Conservation (phyloP, 2,797 vertebrate genomes). For the Peromyscus attwateri region DNA sequence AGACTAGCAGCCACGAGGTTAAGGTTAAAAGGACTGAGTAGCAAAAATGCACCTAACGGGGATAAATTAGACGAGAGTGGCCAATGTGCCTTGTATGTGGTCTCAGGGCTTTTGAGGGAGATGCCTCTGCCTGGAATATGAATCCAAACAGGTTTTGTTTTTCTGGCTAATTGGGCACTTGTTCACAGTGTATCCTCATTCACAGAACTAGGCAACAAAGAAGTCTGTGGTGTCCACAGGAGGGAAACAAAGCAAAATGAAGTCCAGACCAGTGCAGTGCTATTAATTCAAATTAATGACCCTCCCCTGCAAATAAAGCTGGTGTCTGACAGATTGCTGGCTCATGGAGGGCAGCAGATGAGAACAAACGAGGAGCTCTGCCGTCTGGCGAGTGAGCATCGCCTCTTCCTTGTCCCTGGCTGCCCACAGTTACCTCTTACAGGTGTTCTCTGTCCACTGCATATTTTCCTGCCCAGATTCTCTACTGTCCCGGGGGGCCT, state of each 20-base stretch:
- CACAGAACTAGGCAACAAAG: constrained; percentile 58
- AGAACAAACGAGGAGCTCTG: constrained; percentile 48
- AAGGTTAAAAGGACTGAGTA: neutral
- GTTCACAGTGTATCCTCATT: constrained; percentile 39
- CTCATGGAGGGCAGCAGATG: constrained; percentile 35
- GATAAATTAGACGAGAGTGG: neutral
- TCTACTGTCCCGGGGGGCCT: neutral
- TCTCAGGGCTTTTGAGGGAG: neutral
- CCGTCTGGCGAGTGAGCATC: neutral
- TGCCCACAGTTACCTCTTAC: neutral
- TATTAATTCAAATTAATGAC: constrained; percentile 81
- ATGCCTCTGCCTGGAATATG: neutral
- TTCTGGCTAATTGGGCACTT: constrained; percentile 71
- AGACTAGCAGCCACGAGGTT: neutral
- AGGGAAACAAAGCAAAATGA: constrained; percentile 67
- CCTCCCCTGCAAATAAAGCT: constrained; percentile 67
- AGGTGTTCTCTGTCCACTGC: constrained; percentile 27
- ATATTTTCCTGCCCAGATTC: neutral
- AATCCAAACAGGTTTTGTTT: constrained; percentile 67
- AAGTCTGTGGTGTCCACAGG: constrained; percentile 51
- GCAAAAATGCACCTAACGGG: neutral
- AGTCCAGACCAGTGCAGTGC: constrained; percentile 46
- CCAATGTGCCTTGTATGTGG: neutral
- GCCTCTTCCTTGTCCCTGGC: neutral
- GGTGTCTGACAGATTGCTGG: constrained; percentile 68